Conservation (phyloP, 1,140 invertebrate species). For the Parapsyche elsis region DNA sequence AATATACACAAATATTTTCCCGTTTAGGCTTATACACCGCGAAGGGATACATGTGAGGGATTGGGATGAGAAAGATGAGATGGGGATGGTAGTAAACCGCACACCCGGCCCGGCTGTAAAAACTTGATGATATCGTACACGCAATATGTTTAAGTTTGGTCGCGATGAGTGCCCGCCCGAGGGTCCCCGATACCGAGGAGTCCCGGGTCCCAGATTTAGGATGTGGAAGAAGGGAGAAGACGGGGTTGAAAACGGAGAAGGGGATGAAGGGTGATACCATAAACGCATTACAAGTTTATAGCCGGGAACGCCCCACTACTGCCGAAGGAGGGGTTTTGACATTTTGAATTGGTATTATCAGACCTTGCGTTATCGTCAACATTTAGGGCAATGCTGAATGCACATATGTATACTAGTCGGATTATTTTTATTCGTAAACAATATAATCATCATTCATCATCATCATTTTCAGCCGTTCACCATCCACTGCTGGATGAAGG, state of each 20-base stretch:
- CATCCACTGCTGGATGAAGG: no score
- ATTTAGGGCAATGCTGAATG: not conserved
- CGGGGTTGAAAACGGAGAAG: no score
- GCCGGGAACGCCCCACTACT: not conserved
- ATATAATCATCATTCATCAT: no score
- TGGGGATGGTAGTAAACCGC: no score
- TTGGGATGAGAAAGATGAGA: no score
- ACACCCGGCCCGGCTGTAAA: not conserved
- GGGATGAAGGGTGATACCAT: no score
- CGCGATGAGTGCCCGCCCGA: not conserved
- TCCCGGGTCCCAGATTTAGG: not conserved
- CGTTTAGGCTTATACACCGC: not conserved
- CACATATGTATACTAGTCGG: no score
- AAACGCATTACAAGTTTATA: conserved; percentile 24
- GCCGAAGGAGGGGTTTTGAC: conserved; percentile 20
- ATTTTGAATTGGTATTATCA: conserved; percentile 23
- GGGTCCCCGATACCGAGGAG: not conserved
- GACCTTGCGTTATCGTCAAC: conserved; percentile 4
- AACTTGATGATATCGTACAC: not conserved
- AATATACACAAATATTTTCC: not conserved
- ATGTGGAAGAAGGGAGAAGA: no score
- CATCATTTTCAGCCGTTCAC: no score
- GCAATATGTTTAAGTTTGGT: conserved; percentile 3
- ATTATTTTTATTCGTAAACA: no score
- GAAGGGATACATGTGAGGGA: no score